Evolutionary conservation across 2,113 vertebrate genomes (phyloP).

Genomic region (Piaya cayana): DNA sequence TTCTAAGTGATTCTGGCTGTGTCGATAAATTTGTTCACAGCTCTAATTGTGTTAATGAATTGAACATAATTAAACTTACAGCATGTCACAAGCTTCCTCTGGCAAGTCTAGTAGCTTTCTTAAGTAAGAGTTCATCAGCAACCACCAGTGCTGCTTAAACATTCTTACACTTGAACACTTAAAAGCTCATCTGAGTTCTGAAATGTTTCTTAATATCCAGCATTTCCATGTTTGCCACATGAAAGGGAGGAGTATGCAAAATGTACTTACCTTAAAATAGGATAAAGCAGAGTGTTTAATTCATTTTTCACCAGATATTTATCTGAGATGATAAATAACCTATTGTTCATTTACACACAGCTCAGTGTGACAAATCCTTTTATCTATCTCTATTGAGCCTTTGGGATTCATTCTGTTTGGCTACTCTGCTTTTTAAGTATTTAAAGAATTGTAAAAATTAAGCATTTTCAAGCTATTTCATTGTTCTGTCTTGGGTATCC

Average conservation of each 20-base stretch:
- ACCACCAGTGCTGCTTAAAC: neutral
- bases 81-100: constrained; percentile 71
- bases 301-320: neutral
- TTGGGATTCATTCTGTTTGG: neutral
- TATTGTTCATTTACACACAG: neutral
- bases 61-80: constrained; percentile 81
- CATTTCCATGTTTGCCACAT: neutral
- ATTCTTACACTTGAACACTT: neutral
- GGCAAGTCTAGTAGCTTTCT: constrained; percentile 70
- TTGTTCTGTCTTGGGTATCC: neutral
- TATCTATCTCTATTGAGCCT: neutral
- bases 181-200: neutral
- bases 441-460: neutral
- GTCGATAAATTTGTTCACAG: constrained; percentile 78
- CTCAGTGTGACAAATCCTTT: neutral
- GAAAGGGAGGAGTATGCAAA: neutral
- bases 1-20: constrained; percentile 76
- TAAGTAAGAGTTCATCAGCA: constrained; percentile 35
- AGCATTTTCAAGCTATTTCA: neutral
- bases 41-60: constrained; percentile 82
- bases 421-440: neutral
- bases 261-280: neutral
- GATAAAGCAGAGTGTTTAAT: neutral
- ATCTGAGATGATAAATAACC: neutral
- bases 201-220: neutral